Conservation (phyloP, 1,140 invertebrate genomes). For the Ceratitis capitata region DNA sequence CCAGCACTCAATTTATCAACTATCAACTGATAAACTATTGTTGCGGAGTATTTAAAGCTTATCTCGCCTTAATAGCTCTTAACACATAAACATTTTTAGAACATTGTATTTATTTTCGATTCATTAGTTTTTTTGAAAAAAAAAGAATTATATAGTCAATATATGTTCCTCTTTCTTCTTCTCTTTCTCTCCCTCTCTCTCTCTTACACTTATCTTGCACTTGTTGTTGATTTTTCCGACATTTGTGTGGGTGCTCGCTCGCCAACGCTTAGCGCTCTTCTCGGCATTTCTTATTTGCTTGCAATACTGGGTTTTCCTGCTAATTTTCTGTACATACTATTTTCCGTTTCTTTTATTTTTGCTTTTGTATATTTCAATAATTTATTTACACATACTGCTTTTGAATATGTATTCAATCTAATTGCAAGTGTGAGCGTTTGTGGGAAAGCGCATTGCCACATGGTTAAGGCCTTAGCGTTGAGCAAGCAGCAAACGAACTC, state of each 20-base stretch:
- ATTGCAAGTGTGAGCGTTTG: not conserved
- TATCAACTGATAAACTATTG: not conserved
- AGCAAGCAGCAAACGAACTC: not conserved
- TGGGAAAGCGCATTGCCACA: not conserved
- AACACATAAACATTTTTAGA: not conserved
- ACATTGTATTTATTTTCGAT: not conserved
- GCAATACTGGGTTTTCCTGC: conserved; percentile 21
- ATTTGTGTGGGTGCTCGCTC: not conserved
- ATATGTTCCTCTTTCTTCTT: not conserved
- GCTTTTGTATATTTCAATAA: not conserved
- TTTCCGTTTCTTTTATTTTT: not conserved
- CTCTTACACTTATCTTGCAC: not conserved
- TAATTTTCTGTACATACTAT: conserved; percentile 4
- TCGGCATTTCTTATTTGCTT: not conserved
- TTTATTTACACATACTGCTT: not conserved
- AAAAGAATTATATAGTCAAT: not conserved
- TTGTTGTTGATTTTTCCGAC: not conserved
- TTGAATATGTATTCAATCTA: not conserved
- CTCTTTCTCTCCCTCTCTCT: not conserved
- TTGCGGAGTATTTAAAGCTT: not conserved
- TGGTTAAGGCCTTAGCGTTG: not conserved
- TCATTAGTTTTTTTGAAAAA: not conserved
- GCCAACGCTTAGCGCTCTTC: not conserved
- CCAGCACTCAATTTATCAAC: not conserved
- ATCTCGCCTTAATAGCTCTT: not conserved